Conservation (phyloP, 2,797 vertebrate genomes). For the Gallirallus australis region DNA sequence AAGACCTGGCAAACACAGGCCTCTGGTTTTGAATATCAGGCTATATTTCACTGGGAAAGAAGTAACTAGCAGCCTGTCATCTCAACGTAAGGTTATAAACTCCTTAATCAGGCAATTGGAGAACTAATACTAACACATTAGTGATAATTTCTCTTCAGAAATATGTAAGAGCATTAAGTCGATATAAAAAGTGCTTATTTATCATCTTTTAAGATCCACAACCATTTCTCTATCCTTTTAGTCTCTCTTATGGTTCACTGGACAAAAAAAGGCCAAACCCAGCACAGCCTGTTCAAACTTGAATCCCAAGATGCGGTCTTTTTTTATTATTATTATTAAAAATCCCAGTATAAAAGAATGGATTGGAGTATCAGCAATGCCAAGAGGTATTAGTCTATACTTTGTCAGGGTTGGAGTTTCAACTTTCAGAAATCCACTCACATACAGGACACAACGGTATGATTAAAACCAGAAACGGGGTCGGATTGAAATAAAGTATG, state of each 20-base stretch:
- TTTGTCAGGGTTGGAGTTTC: not conserved
- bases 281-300: not conserved
- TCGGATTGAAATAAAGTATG: not conserved
- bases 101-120: conserved; percentile 61
- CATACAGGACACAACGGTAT: not conserved
- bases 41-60: conserved; percentile 66
- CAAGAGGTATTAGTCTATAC: not conserved
- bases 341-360: not conserved
- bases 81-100: conserved; percentile 57
- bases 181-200: conserved; percentile 29
- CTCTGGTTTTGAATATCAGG: conserved; percentile 74
- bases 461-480: not conserved
- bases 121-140: conserved; percentile 65
- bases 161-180: conserved; percentile 31
- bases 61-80: conserved; percentile 45
- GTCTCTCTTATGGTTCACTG: not conserved
- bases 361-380: not conserved
- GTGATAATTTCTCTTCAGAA: conserved; percentile 41
- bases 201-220: conserved; percentile 4
- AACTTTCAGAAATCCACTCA: conserved; percentile 7
- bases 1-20: conserved; percentile 70
- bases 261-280: not conserved
- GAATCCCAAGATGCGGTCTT: not conserved
- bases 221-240: not conserved
- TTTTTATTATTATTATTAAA: no score